Evolutionary conservation across 2,888 invertebrate species (phyloP), one percentile per base, ranked within the genome.

Genomic region (Spodoptera exigua): DNA sequence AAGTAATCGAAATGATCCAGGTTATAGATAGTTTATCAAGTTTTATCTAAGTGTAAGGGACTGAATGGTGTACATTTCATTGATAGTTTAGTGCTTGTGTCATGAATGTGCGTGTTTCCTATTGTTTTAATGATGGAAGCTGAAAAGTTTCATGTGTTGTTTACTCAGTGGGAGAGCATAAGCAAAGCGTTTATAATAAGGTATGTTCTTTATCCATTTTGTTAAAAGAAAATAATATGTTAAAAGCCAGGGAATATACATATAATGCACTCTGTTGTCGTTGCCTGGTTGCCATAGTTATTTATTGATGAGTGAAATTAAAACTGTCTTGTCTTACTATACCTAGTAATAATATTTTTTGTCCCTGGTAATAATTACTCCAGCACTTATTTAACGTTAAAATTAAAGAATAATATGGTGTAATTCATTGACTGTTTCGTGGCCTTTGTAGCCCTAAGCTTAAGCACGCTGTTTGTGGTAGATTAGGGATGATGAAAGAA

Each of bases 81-180:
- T 27, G 7, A 27, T 27, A 1, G 5, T 35, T 36, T 32, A 51
- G 52, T 61, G 68, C 54, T 49, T 71, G 66, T 73, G 64, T 53
- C 2, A 40, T 52, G 49, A 39, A 14, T 11, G 4, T 39, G 35
- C 11, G 34, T 17, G 16, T 36, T 18, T 35, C 12, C n/a, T 47
- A 17, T 40, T 44, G 12, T 37, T 60, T 34, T 60, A 63, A 62
- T 58, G 59, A 78, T 63, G 80, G 70, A 69, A 54, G 40, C 64
- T 9, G 74, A 78, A 18, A 79, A 79, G 43, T 83, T 79, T 60
- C 76, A 77, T 45, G 89, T 89, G 72, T 75, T 79, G 7, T 90
- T 77, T 49, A 70, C 79, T 0, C 85, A 88, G 39, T 74, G 74
- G 57, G 83, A 87, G 9, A 74, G 81, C 0, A 44, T 66, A 10